phyloP scores from a whole-genome alignment of 2,797 vertebrate genomes.

The Chaenodraco wilsoni region DNA sequence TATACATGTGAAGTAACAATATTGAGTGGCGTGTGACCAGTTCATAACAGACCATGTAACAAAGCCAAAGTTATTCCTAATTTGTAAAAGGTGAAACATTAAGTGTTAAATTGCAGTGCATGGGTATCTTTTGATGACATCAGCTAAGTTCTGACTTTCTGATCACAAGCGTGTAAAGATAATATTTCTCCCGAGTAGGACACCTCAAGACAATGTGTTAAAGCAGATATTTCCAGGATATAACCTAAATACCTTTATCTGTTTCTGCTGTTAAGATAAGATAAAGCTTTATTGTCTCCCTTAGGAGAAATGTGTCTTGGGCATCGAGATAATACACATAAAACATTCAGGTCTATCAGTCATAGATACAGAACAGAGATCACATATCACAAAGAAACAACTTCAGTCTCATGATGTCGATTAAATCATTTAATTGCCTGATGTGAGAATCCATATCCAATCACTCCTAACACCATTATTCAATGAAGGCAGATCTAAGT shows the following conservation, averaged over 20 bases:
- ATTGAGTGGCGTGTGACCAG: background rate
- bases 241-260: conserved; percentile 24
- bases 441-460: conserved; percentile 53
- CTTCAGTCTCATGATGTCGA: conserved; percentile 18
- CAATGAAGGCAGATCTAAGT: conserved; percentile 38
- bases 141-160: conserved; percentile 9
- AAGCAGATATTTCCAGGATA: conserved; percentile 6
- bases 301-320: too few relatives aligned
- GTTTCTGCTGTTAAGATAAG: background rate
- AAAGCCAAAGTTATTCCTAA: too few relatives aligned
- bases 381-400: background rate
- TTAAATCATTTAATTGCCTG: conserved; percentile 52
- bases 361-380: too few relatives aligned
- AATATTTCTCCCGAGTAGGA: conserved; percentile 3
- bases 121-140: background rate
- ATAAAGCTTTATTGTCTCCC: too few relatives aligned
- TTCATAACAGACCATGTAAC: background rate
- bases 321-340: too few relatives aligned
- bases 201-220: background rate
- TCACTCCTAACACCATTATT: conserved; percentile 27
- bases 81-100: conserved; percentile 2
- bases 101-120: background rate
- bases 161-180: conserved; percentile 2
- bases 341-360: too few relatives aligned
- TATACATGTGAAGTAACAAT: background rate